These are phyloP conservation scores for Cololabis saira DNA, from an alignment of 2,113 vertebrate genomes.

Conservation along the genomic window DNA sequence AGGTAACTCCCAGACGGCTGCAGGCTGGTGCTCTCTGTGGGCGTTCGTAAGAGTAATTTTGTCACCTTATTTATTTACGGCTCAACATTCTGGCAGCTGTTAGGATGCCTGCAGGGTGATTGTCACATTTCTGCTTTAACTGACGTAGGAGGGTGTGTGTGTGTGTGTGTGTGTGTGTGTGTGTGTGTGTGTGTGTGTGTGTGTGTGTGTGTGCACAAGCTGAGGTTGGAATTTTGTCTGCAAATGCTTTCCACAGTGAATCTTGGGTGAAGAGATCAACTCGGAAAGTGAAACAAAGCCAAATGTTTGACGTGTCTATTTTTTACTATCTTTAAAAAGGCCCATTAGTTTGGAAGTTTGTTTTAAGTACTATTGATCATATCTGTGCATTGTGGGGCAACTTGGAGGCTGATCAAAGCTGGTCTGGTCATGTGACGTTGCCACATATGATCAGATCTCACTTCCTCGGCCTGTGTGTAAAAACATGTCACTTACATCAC, in stretches of 20 bases:
- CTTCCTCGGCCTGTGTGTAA: too few species aligned
- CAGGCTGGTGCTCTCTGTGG: neutral
- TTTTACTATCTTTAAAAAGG: neutral
- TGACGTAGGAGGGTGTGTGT: conserved; percentile 6
- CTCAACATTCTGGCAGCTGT: conserved; percentile 53
- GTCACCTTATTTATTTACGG: conserved; percentile 62
- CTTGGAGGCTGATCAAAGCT: neutral
- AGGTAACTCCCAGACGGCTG: conserved; percentile 1
- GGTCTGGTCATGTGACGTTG: neutral
- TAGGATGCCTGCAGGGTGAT: conserved; percentile 52
- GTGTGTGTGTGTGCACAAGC: neutral
- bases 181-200: neutral
- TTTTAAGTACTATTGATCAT: neutral
- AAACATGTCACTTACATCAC: too few species aligned
- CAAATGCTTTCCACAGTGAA: neutral
- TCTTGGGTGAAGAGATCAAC: neutral
- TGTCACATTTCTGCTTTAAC: conserved; percentile 46
- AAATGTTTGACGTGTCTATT: neutral
- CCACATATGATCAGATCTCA: too few species aligned
- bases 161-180: neutral
- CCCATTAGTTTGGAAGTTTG: neutral
- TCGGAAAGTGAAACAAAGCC: neutral
- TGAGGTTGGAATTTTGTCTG: neutral
- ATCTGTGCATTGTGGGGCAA: neutral
- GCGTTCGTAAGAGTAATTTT: conserved; percentile 5